Base-by-base conservation (phyloP, 2,797 vertebrate species). In the Momotus momota region DNA sequence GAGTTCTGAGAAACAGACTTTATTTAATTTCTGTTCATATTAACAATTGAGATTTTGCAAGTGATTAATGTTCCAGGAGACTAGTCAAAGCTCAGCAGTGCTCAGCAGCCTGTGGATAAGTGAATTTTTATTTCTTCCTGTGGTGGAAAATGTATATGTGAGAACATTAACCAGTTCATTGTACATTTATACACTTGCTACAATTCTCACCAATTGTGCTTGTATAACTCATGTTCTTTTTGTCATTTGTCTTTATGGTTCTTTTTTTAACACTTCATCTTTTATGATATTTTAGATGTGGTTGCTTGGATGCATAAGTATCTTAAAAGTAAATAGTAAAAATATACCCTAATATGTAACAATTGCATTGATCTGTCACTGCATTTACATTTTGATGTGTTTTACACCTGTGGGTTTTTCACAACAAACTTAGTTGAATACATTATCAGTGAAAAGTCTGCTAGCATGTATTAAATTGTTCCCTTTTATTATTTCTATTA, bases 361-460 rank as follows among this genome's bases (percentile, higher is more conserved):
- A 94, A 86, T 86, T 80, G 33, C 55, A 57, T 67, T 88, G 80
- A 94, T 81, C 73, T 51, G 26, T 84, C 40, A 72, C 45, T n/a
- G 22, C 41, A 88, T 90, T 88, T 91, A 82, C 18, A 21, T 57
- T 73, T 91, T 86, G 94, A 93, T 77, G 29, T 82, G 31, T 20
- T 94, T 88, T 84, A 88, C 48, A 86, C 82, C 91, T 94, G 77
- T 82, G 93, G 88, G 13, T 94, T 94, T 92, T 90, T 94, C 94
- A 96, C 87, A 96, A 89, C 89, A 95, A 96, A 93, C 75, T 86
- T 90, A 20, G 46, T 38, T 94, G 95, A 96, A 93, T 91, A 70
- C 26, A 88, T 90, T 86, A 86, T 77, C 85, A 77, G 43, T 81
- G 74, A 93, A 95, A 95, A 95, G 52, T 73, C 89, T 86, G 77